Percentiles rank a stretch among this genome's conserved stretches.
Evolutionary conservation across 2,888 invertebrate species (phyloP).

Genomic region (Netelia fuscicornis): DNA sequence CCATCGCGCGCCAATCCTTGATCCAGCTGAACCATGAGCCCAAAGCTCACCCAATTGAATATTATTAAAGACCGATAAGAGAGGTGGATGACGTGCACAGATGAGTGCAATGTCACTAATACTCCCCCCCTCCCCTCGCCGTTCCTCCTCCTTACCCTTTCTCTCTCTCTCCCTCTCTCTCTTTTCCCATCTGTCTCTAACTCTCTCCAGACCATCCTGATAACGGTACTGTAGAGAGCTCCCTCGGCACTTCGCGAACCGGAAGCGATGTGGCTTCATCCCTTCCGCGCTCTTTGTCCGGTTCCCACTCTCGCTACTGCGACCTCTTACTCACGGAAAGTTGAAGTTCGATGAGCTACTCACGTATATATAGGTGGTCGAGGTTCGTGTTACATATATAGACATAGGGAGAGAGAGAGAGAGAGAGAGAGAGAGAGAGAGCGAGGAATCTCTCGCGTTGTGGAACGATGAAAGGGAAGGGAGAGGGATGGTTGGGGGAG

Average conservation of each 20-base stretch:
- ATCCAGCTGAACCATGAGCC: no score
- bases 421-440: background rate
- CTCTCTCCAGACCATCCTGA: background rate
- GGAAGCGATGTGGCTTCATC: constrained; percentile 45
- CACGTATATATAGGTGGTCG: background rate
- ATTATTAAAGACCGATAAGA: background rate
- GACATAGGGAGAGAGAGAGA: background rate
- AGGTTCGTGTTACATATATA: background rate
- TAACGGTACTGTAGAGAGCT: constrained; percentile 10
- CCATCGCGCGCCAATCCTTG: no score
- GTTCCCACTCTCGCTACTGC: constrained; percentile 9
- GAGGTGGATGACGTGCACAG: background rate
- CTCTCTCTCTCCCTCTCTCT: background rate
- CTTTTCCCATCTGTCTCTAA: background rate
- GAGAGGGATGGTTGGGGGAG: constrained; percentile 38
- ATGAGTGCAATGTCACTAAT: constrained; percentile 28
- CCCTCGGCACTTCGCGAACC: constrained; percentile 26
- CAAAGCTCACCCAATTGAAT: background rate
- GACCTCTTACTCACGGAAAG: constrained; percentile 36
- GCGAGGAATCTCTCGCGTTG: constrained; percentile 38
- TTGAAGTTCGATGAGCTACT: constrained; percentile 35
- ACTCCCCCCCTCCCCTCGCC: background rate
- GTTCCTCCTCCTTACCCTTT: background rate
- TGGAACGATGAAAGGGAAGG: constrained; percentile 11
- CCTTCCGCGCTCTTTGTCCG: constrained; percentile 24